These are phyloP conservation scores for Eucidaris tribuloides DNA, from an alignment of 35 echinoderm and acorn worm genomes.

Conservation along the genomic window DNA sequence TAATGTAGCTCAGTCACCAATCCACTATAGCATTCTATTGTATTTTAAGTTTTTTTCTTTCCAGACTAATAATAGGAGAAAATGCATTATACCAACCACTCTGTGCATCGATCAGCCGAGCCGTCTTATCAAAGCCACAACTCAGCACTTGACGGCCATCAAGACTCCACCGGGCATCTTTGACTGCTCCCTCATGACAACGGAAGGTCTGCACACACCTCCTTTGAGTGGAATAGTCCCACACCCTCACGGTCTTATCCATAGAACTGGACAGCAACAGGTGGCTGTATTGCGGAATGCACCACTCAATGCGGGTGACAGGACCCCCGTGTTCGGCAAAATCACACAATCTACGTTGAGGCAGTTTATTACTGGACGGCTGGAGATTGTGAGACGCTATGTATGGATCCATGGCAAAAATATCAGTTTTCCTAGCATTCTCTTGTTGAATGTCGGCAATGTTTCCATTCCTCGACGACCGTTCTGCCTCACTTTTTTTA, in stretches of 20 bases:
- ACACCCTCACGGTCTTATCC: slow-evolving; percentile 73
- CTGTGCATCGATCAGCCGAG: slow-evolving; percentile 64
- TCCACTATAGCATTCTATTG: too few relatives aligned
- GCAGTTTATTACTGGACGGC: not conserved
- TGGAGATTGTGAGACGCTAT: not conserved
- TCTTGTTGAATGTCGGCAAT: not conserved
- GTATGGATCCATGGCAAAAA: not conserved
- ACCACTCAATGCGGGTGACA: slow-evolving; percentile 71
- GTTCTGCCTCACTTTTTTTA: not conserved
- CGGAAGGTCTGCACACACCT: slow-evolving; percentile 59
- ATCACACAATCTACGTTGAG: not conserved
- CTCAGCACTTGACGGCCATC: slow-evolving; percentile 73
- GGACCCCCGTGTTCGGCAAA: slow-evolving; percentile 43
- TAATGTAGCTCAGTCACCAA: too few relatives aligned
- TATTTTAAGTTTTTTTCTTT: too few relatives aligned
- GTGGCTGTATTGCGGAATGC: slow-evolving; percentile 69
- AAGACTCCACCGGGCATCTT: slow-evolving; percentile 74
- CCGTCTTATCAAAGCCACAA: slow-evolving; percentile 95
- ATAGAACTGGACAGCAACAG: slow-evolving; percentile 76
- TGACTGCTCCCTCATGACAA: slow-evolving; percentile 71
- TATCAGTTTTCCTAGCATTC: too few relatives aligned
- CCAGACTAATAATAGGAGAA: too few relatives aligned
- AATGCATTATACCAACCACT: too few relatives aligned
- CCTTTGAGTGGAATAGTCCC: slow-evolving; percentile 67
- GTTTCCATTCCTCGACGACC: too few relatives aligned